Percentiles rank a stretch among this genome's conserved stretches.
Evolutionary conservation across 2,888 invertebrate species (phyloP).

Genomic region (Cyclophora albipunctata): DNA sequence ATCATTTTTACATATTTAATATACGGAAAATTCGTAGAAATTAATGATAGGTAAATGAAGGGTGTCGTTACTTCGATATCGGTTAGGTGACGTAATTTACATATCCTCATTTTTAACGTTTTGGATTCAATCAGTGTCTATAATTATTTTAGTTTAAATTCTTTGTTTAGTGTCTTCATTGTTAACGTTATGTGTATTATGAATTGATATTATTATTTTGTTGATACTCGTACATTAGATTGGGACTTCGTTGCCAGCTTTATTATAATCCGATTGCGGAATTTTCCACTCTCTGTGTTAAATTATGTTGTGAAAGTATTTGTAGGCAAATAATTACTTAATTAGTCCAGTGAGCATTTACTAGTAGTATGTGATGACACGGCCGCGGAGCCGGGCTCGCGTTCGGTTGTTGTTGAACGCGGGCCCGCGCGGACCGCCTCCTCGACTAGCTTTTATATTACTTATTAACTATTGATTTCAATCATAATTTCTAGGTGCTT

Average conservation of each 20-base stretch:
- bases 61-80: constrained; percentile 16
- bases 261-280: too few relatives aligned
- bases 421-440: too few relatives aligned
- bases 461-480: constrained; percentile 30
- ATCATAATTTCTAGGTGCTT: constrained; percentile 66
- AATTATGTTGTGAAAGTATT: neutral
- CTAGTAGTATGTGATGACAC: too few relatives aligned
- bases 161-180: constrained; percentile 39
- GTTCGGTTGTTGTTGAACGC: too few relatives aligned
- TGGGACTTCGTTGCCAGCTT: constrained; percentile 15
- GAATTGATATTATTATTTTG: constrained; percentile 19
- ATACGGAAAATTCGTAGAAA: constrained; percentile 36
- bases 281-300: too few relatives aligned
- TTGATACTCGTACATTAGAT: constrained; percentile 17
- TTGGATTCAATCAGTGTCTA: constrained; percentile 16
- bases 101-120: constrained; percentile 20
- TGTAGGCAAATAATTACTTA: too few relatives aligned
- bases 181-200: constrained; percentile 54
- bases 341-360: too few relatives aligned
- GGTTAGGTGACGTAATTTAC: constrained; percentile 11
- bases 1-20: constrained; percentile 60
- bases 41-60: constrained; percentile 39
- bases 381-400: too few relatives aligned
- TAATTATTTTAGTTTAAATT: constrained; percentile 45
- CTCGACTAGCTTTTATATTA: constrained; percentile 3